Conservation (phyloP, 1,140 invertebrate species). For the Lithobius niger region DNA sequence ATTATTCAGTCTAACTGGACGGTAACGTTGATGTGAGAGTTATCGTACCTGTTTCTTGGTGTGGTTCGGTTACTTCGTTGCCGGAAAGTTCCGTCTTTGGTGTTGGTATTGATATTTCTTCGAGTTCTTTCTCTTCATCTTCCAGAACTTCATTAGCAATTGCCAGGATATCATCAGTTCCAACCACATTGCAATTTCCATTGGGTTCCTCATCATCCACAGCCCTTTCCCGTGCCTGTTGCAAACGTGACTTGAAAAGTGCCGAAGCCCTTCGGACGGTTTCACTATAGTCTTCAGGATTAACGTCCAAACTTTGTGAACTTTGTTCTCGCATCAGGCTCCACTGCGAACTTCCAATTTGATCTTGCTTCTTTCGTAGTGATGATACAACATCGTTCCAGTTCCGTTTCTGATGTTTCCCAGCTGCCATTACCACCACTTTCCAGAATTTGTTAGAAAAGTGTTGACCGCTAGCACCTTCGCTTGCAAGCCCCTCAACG, state of each 20-base stretch:
- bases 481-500: constrained; percentile 52
- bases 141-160: too few relatives aligned
- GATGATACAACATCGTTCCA: neutral
- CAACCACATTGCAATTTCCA: too few relatives aligned
- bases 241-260: neutral
- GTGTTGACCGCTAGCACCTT: constrained; percentile 10
- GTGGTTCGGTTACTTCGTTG: too few relatives aligned
- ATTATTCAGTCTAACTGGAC: too few relatives aligned
- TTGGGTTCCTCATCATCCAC: too few relatives aligned
- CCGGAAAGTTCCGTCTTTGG: too few relatives aligned
- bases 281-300: neutral
- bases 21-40: too few relatives aligned
- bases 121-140: too few relatives aligned
- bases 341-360: neutral
- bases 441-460: constrained; percentile 7
- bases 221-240: too few relatives aligned
- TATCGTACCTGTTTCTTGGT: too few relatives aligned
- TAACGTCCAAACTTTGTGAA: neutral
- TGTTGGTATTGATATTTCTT: too few relatives aligned
- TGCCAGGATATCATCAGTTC: too few relatives aligned
- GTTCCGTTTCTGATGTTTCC: constrained; percentile 3
- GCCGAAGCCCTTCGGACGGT: neutral
- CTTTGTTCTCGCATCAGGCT: neutral
- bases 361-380: neutral
- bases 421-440: constrained; percentile 6